Evolutionary conservation across 2,113 vertebrate species (phyloP), one percentile per base, ranked within the genome.

Genomic region (Circaetus cinerascens): DNA sequence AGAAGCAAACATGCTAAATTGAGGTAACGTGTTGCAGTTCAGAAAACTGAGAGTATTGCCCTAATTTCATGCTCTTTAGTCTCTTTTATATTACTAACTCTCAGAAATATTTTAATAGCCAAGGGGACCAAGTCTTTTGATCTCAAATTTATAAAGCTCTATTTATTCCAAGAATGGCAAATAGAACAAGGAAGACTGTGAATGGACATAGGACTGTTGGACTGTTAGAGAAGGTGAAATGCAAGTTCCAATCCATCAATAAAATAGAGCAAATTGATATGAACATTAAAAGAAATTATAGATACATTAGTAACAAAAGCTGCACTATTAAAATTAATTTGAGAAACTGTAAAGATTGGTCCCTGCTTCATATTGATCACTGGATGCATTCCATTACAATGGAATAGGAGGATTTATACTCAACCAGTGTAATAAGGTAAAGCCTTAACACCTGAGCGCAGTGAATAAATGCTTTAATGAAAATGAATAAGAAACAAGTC

Each of bases 391-490:
- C 25, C 22, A 64, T 86, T 90, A 18, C 8, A 60, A 8, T 20
- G 15, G 93, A 45, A 17, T 32, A 16, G 34, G 43, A 76, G 48
- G 30, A 75, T 77, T 83, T 95, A 27, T 71, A 51, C 43, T 80
- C 18, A 20, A 20, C 17, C 20, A 23, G 27, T 74, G 40, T 51
- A 92, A 78, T 56, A 63, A 77, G 36, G n/a, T 71, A 86, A 69
- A 93, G 23, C 25, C 22, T 51, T 74, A 69, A 82, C 27, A 75
- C 63, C 34, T 64, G 51, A 80, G 22, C 23, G 13, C 55, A 93
- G 20, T 62, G 85, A 84, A 64, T 84, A 94, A 90, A 84, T 84
- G 68, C 50, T 92, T 90, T 90, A 48, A 90, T 94, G 93, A 88
- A 88, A 96, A 84, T 80, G 3, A 80, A 18, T 63, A 80, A 91